Base-by-base conservation (phyloP, 2,113 vertebrate species). In the Glaucidium brasilianum region DNA sequence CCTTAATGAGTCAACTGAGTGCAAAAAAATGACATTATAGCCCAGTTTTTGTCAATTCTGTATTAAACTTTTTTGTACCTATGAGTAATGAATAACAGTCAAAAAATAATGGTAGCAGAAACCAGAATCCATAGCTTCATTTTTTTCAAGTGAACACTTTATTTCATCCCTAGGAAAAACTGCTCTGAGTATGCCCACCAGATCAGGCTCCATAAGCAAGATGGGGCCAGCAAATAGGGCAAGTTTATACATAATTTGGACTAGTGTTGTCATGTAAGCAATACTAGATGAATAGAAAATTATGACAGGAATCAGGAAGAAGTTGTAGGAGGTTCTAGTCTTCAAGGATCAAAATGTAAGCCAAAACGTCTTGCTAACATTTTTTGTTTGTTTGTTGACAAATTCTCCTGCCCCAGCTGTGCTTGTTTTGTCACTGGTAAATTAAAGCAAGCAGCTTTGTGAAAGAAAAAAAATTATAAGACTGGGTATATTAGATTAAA, bases 141-240 rank as follows among this genome's bases (percentile, higher is more conserved):
- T 90, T 81, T 81, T 90, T 35, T 59, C 14, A 73, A 15, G 29
- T 3, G 27, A 78, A 45, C 5, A 5, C 14, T 45, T 82, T 71
- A 27, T 43, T 82, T 43, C 16, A 60, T 34, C 14, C 16, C 39
- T 35, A 55, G 45, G 76, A 60, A 72, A 77, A 82, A 22, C 5
- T 47, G 11, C 15, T 41, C 66, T 76, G 43, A 56, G 13, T 53
- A 39, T 32, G 23, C 13, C n/a, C 25, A 72, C 9, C 29, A 88
- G 13, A 79, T 21, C 43, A 53, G 43, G 8, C 12, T 58, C 37
- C 30, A 8, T 69, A 88, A 78, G 29, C 4, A 58, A 83, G 35
- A 68, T 0, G 0, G 22, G 26, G 26, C 19, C 32, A 60, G n/a
- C 5, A 68, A 62, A 63, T 7, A 53, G 9, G 11, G 32, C 16